Conservation (phyloP, 1,140 invertebrate genomes). For the Diuraphis noxia region DNA sequence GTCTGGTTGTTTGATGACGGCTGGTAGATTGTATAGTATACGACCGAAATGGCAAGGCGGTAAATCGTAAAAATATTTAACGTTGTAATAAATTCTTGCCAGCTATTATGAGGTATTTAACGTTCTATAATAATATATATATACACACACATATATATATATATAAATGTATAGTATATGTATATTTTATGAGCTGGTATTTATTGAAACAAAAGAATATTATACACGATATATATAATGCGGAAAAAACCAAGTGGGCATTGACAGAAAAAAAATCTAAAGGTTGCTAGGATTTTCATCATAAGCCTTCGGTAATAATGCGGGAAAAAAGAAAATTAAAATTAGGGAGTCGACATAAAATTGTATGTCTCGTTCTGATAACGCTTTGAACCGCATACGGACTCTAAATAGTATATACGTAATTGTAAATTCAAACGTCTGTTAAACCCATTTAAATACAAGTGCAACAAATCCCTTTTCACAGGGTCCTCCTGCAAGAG, state of each 20-base stretch:
- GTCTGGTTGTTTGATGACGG: background rate
- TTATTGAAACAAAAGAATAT: slow-evolving; percentile 36
- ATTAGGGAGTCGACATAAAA: background rate
- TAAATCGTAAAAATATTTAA: slow-evolving; percentile 29
- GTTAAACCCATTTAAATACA: slow-evolving; percentile 51
- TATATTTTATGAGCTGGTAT: background rate
- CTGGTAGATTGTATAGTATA: background rate
- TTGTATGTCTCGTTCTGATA: slow-evolving; percentile 25
- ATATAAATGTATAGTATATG: background rate
- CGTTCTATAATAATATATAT: background rate
- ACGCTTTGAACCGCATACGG: slow-evolving; percentile 32
- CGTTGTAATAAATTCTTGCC: slow-evolving; percentile 1
- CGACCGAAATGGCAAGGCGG: background rate
- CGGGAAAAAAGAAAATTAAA: slow-evolving; percentile 5
- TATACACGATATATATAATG: background rate
- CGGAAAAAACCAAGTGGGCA: background rate
- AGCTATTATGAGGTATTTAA: background rate
- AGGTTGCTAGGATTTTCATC: slow-evolving; percentile 14
- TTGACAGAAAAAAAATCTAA: slow-evolving; percentile 35
- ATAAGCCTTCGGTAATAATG: slow-evolving; percentile 4
- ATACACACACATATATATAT: background rate
- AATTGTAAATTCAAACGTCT: background rate
- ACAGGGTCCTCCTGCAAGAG: background rate
- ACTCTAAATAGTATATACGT: background rate
- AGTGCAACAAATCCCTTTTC: slow-evolving; percentile 40